Percentiles rank a stretch among this genome's conserved stretches.
phyloP scores from a whole-genome alignment of 2,797 vertebrate species.

The Epinephelus coioides region DNA sequence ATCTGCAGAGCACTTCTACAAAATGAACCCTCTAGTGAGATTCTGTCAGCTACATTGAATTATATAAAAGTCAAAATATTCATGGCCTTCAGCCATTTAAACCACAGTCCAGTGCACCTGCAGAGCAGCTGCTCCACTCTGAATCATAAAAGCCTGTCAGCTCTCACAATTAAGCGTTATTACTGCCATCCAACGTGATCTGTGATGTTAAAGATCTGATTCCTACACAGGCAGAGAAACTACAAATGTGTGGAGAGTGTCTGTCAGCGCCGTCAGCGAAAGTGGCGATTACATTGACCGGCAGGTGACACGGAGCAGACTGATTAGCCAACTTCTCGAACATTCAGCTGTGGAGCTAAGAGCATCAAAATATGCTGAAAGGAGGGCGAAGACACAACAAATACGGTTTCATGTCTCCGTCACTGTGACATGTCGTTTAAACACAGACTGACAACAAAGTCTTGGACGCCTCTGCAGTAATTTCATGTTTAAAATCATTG shows the following conservation, averaged over 20 bases:
- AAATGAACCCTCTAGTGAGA: background rate
- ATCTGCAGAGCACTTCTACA: background rate
- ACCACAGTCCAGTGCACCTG: background rate
- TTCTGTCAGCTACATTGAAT: background rate
- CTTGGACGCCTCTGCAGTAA: background rate
- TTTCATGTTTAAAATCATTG: conserved; percentile 10
- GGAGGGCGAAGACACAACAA: background rate
- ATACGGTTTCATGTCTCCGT: no score
- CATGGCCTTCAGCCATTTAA: background rate
- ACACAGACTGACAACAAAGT: no score
- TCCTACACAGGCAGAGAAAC: background rate
- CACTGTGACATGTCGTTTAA: no score
- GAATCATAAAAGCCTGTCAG: background rate
- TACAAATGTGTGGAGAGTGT: no score
- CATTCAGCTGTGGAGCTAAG: background rate
- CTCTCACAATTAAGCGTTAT: background rate
- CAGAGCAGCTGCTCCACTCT: conserved; percentile 23
- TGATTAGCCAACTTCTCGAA: background rate
- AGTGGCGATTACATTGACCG: background rate
- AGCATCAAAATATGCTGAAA: background rate
- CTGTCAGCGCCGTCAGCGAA: background rate
- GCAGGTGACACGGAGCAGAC: background rate
- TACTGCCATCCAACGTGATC: background rate
- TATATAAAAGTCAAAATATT: background rate
- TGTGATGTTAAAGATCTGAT: background rate